These are phyloP conservation scores for Lophochroa leadbeateri DNA, from an alignment of 2,113 vertebrate species.

Conservation along the genomic window DNA sequence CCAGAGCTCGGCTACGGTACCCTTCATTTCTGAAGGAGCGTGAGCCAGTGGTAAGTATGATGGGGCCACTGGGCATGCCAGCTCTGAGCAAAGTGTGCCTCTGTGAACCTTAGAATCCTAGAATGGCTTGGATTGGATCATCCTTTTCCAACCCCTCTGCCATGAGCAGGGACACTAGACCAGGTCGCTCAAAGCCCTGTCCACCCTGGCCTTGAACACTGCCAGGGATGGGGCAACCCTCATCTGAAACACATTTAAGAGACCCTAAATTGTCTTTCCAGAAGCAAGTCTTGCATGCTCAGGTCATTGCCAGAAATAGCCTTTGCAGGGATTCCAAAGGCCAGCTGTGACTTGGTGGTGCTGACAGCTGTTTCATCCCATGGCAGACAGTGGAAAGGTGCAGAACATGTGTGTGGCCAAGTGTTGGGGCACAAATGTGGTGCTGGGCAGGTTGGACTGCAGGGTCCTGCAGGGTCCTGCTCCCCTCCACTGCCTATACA, in stretches of 20 bases:
- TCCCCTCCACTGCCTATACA: not conserved
- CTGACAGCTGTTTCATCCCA: not conserved
- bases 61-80: not conserved
- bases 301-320: not conserved
- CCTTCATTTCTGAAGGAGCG: not conserved
- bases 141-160: not conserved
- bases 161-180: not conserved
- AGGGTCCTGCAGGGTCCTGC: not conserved
- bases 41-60: not conserved
- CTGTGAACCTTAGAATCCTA: not conserved
- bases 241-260: not conserved
- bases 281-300: not conserved
- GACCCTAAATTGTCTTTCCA: not conserved
- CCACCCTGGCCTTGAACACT: not conserved
- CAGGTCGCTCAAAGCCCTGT: not conserved
- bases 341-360: not conserved
- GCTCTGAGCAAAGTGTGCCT: not conserved
- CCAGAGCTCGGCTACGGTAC: not conserved
- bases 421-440: accelerated
- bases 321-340: not conserved
- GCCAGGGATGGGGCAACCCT: not conserved
- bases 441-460: accelerated
- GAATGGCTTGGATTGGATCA: not conserved
- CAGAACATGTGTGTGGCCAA: not conserved
- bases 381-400: not conserved